phyloP scores from a whole-genome alignment of 1,140 invertebrate genomes.

The Drosophila asahinai region DNA sequence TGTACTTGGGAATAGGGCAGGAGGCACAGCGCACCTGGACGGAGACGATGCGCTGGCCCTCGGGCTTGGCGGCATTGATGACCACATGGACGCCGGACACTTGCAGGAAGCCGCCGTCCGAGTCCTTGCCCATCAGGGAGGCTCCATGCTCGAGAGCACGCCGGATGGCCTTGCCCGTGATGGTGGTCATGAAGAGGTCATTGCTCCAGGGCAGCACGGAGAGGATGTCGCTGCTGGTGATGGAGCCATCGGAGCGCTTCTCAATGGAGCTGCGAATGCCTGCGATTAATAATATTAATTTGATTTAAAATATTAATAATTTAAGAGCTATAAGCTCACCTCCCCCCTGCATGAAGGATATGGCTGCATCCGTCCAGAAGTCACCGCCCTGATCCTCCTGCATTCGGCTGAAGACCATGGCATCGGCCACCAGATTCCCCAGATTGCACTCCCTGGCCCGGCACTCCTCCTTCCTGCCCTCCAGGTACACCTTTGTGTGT shows the following conservation, averaged over 20 bases:
- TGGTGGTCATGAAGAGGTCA: slow-evolving; percentile 85
- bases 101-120: slow-evolving; percentile 88
- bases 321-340: slow-evolving; percentile 35
- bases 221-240: slow-evolving; percentile 77
- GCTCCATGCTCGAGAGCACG: slow-evolving; percentile 87
- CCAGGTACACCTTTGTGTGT: slow-evolving; percentile 88
- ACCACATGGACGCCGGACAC: slow-evolving; percentile 87
- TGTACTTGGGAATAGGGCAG: slow-evolving; percentile 86
- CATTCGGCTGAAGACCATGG: slow-evolving; percentile 87
- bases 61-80: slow-evolving; percentile 86
- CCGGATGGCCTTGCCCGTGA: slow-evolving; percentile 85
- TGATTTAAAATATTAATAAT: too few relatives aligned
- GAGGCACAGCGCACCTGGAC: slow-evolving; percentile 86
- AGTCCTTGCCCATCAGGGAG: slow-evolving; percentile 85
- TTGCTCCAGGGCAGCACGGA: slow-evolving; percentile 87
- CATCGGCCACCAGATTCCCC: slow-evolving; percentile 93
- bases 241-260: slow-evolving; percentile 58
- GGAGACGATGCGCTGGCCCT: slow-evolving; percentile 86
- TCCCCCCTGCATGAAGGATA: slow-evolving; percentile 91
- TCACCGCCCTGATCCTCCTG: slow-evolving; percentile 85
- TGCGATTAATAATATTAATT: slow-evolving; percentile 1
- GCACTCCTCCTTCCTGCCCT: slow-evolving; percentile 87
- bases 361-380: slow-evolving; percentile 91
- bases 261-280: slow-evolving; percentile 77
- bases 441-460: slow-evolving; percentile 92